Base-by-base conservation (phyloP, 2,888 invertebrate species). In the Apomyelois bistriatella region DNA sequence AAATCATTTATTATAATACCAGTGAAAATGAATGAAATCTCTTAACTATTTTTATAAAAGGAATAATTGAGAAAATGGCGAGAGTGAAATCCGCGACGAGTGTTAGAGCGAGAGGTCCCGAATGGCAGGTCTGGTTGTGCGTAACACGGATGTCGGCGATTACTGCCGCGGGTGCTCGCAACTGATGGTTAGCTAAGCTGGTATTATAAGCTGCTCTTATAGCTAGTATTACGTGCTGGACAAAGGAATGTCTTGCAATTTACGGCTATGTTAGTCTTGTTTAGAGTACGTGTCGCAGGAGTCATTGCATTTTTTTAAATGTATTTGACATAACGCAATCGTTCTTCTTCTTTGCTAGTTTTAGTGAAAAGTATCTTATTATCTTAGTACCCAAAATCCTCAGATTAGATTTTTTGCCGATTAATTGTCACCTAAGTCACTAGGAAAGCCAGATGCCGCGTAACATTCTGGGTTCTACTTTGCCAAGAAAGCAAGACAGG, bases 81-180 rank as follows among this genome's bases (percentile, higher is more conserved):
- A 15, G 16, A 40, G 40, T 40, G 40, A 16, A 40, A 40, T 9
- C 15, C 16, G 15, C 40, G 15, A 15, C 38, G 15, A 10, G 40
- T 16, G 40, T 40, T 10, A 40, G 40, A 40, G 16, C 40, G 40
- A 40, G 16, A 40, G 40, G 40, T 40, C 40, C 40, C 16, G 40
- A 40, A 38, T 38, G 38, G 38, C 30, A 13, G 30, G 49, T 40
- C 15, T 41, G 49, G 16, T 7, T 16, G 40, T 15, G 73, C 79
- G 80, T 79, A 76, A 76, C 77, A 83, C 83, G 85, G 85, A 85
- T 85, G 85, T 82, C 64, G 75, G 60, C 70, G 69, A 83, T 85
- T 85, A 85, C 69, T 64, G 67, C 64, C 59, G 52, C 57, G 58
- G 60, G 54, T 53, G 54, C 22, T 22, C 32, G 32, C 60, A 40